Evolutionary conservation across 2,797 vertebrate species (phyloP).

Genomic region (Aphelocoma californica): DNA sequence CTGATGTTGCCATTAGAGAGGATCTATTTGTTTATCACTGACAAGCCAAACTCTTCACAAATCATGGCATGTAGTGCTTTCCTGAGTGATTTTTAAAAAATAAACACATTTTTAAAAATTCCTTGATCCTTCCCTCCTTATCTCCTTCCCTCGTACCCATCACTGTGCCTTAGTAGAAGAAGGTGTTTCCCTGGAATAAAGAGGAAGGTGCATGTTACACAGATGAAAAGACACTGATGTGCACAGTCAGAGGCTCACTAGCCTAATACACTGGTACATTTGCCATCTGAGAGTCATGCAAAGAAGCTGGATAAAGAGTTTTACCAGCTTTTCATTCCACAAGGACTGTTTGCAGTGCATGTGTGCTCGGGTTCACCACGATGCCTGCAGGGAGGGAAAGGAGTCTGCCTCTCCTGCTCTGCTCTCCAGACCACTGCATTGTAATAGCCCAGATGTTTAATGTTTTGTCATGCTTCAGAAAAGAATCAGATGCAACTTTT

Average conservation of each 20-base stretch:
- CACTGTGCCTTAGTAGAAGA: neutral
- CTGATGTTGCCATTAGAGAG: neutral
- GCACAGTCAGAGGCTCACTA: neutral
- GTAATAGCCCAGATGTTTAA: neutral
- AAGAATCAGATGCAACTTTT: neutral
- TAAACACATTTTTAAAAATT: neutral
- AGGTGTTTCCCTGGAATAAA: neutral
- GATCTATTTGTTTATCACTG: neutral
- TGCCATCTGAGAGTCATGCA: neutral
- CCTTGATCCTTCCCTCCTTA: neutral
- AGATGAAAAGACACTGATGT: neutral
- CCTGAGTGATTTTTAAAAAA: neutral
- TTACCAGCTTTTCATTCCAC: neutral
- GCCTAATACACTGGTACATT: neutral
- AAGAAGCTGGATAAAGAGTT: neutral
- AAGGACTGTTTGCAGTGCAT: neutral
- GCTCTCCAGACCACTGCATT: neutral
- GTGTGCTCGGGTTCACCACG: fast-evolving
- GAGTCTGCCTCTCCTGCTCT: neutral
- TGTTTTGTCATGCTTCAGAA: neutral
- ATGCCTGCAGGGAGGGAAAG: neutral
- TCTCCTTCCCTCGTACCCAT: fast-evolving
- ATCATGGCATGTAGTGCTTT: neutral
- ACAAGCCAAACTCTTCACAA: neutral
- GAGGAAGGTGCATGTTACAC: neutral